Conservation (phyloP, 2,888 invertebrate species). For the Ellobium chinense region DNA sequence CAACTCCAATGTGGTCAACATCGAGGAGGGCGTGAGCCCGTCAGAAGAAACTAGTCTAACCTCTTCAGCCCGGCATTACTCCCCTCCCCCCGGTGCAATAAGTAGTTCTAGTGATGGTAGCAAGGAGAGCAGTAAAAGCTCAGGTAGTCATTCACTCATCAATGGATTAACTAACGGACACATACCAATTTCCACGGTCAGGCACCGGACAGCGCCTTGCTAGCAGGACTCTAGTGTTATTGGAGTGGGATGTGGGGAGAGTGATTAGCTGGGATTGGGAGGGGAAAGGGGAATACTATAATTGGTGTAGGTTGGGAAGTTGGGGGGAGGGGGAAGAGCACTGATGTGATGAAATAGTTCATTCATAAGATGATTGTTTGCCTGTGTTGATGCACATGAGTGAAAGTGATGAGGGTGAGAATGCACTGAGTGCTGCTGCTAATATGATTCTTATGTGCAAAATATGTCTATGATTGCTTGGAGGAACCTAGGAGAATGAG, state of each 20-base stretch:
- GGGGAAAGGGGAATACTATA: neutral
- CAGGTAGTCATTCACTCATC: constrained; percentile 67
- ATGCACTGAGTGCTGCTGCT: too few relatives aligned
- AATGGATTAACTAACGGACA: constrained; percentile 76
- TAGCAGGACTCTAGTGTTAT: neutral
- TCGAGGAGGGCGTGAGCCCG: neutral
- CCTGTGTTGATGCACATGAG: neutral
- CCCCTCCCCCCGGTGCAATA: constrained; percentile 65
- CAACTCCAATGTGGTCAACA: neutral
- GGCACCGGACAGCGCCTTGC: constrained; percentile 40
- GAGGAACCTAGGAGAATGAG: neutral
- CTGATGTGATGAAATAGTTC: neutral
- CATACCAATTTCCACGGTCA: constrained; percentile 24
- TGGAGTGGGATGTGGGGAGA: neutral
- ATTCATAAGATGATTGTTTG: neutral
- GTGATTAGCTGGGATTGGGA: neutral
- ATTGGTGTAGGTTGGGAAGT: neutral
- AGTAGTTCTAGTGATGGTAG: constrained; percentile 69
- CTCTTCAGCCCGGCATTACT: constrained; percentile 48
- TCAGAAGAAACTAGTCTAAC: constrained; percentile 25
- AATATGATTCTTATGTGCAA: constrained; percentile 1
- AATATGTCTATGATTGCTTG: neutral
- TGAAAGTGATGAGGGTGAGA: neutral
- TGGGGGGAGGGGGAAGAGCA: neutral
- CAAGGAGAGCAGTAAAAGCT: constrained; percentile 74